phyloP scores from a whole-genome alignment of 2,113 vertebrate species.

The Hyperoodon ampullatus region DNA sequence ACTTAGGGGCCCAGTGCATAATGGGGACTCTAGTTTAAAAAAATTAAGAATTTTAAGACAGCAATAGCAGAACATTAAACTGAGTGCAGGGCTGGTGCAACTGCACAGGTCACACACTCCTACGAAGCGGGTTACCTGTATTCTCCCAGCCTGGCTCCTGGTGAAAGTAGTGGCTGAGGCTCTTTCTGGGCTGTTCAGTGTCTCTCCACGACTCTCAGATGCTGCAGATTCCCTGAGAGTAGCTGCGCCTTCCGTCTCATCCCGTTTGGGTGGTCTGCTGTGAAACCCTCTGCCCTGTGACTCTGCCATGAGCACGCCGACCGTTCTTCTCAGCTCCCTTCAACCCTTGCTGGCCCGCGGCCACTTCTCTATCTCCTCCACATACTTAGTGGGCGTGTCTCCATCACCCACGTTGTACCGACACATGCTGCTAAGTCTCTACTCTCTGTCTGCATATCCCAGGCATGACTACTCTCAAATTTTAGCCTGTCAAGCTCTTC shows the following conservation, averaged over 20 bases:
- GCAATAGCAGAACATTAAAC: background rate
- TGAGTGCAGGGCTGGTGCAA: background rate
- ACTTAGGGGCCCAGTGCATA: background rate
- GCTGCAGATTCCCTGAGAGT: background rate
- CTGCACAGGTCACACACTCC: no score
- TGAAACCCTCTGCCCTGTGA: background rate
- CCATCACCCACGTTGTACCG: background rate
- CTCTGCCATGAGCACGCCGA: accelerated
- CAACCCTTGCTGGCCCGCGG: background rate
- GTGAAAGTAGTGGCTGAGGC: background rate
- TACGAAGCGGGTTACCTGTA: accelerated
- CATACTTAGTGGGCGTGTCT: background rate
- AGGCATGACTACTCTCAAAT: background rate
- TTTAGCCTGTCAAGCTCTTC: background rate
- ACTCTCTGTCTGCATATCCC: background rate
- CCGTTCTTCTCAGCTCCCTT: background rate
- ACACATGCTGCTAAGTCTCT: background rate
- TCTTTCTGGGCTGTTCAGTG: background rate
- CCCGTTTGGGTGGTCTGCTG: background rate
- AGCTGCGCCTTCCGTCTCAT: background rate
- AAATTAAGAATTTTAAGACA: conserved; percentile 15
- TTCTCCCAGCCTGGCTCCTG: background rate
- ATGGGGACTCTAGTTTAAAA: background rate
- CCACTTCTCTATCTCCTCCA: background rate
- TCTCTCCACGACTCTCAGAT: background rate